Evolutionary conservation across 2,113 vertebrate species (phyloP).

Genomic region (Malurus alboscapulatus): DNA sequence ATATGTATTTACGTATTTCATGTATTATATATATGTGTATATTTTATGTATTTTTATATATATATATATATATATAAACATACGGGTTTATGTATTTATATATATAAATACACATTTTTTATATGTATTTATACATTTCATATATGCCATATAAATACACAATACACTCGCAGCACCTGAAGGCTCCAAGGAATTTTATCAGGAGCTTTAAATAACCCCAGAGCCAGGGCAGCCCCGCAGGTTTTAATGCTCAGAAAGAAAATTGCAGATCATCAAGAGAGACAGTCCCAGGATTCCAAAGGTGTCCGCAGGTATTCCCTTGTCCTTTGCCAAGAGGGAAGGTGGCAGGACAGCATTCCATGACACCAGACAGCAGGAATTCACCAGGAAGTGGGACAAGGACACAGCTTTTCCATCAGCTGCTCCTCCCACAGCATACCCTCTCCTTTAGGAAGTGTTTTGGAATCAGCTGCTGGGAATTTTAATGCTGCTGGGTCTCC

Average conservation of each 20-base stretch:
- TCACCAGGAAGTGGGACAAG: not conserved
- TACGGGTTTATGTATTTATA: not conserved
- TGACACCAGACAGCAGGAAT: not conserved
- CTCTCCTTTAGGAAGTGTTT: not conserved
- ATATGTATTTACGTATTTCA: no score
- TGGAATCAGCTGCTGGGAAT: not conserved
- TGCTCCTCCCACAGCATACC: not conserved
- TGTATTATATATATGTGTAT: no score
- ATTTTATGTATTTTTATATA: no score
- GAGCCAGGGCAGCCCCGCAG: not conserved
- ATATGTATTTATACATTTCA: no score
- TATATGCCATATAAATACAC: no score
- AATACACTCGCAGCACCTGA: no score
- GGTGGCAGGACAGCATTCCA: not conserved
- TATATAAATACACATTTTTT: no score
- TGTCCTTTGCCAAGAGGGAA: not conserved
- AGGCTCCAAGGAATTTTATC: not conserved
- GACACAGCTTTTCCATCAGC: not conserved
- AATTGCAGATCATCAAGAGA: not conserved
- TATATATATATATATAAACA: no score
- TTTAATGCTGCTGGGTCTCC: not conserved
- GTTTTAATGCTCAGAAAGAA: not conserved
- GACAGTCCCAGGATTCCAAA: fast-evolving
- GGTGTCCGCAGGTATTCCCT: fast-evolving
- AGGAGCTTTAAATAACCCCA: not conserved